These are phyloP conservation scores for Caenorhabditis panamensis DNA, from an alignment of 2,888 invertebrate genomes.

Conservation along the genomic window DNA sequence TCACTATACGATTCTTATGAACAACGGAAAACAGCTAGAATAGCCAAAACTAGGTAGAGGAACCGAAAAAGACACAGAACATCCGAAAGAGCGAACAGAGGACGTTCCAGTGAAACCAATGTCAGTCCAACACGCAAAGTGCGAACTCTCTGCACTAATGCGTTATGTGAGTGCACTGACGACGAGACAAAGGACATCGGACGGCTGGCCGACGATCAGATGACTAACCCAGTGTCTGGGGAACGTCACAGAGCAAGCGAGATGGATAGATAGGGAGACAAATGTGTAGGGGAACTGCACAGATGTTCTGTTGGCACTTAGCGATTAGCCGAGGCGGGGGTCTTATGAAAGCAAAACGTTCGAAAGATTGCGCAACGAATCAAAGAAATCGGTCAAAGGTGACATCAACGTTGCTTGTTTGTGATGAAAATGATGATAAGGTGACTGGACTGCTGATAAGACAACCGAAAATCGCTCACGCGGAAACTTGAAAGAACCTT, in stretches of 20 bases:
- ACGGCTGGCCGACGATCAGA: not conserved
- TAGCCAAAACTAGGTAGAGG: too few species aligned
- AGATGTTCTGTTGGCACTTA: too few species aligned
- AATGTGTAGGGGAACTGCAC: too few species aligned
- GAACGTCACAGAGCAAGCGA: not conserved
- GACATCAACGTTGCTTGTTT: too few species aligned
- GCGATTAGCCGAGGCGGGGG: too few species aligned
- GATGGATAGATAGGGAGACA: not conserved
- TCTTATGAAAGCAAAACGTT: too few species aligned
- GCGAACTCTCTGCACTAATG: not conserved
- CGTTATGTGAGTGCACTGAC: not conserved
- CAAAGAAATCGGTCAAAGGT: too few species aligned
- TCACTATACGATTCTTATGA: conserved; percentile 9
- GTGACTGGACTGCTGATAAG: too few species aligned
- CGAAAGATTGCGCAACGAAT: too few species aligned
- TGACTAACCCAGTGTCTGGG: conserved; percentile 1
- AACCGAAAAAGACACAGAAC: not conserved
- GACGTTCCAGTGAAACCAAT: conserved; percentile 10
- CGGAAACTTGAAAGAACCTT: too few species aligned
- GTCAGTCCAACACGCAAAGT: not conserved
- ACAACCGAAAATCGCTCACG: too few species aligned
- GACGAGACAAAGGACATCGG: not conserved
- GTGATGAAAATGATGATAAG: too few species aligned
- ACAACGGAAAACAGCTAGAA: not conserved
- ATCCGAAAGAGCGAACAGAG: not conserved